Percentiles rank a stretch among this genome's conserved stretches.
phyloP scores from a whole-genome alignment of 2,113 vertebrate species.

The Scortum barcoo region DNA sequence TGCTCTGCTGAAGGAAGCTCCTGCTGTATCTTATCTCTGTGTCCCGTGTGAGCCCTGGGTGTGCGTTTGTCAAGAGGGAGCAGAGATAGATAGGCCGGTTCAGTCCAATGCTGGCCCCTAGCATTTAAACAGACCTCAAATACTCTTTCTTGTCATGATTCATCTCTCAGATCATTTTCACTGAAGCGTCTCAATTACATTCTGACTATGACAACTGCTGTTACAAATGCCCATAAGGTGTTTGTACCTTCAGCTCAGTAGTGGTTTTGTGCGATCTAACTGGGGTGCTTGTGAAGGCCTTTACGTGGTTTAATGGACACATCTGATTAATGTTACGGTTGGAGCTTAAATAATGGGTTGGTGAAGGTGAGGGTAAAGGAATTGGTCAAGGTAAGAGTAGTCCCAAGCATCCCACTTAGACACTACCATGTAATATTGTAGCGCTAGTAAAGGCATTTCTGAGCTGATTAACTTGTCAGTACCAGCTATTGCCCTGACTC shows the following conservation, averaged over 20 bases:
- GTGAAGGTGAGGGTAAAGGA: conserved; percentile 28
- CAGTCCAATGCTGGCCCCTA: conserved; percentile 65
- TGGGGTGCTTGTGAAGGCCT: conserved; percentile 60
- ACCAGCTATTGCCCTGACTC: conserved; percentile 36
- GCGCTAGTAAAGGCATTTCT: conserved; percentile 47
- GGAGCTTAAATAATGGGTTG: conserved; percentile 27
- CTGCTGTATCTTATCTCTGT: conserved; percentile 77
- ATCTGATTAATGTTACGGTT: conserved; percentile 6
- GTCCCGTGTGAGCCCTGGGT: conserved; percentile 54
- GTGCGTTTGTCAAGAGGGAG: conserved; percentile 64
- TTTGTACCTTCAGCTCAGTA: conserved; percentile 44
- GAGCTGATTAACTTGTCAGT: conserved; percentile 58
- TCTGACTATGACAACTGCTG: conserved; percentile 51
- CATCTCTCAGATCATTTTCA: conserved; percentile 64
- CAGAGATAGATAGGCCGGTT: conserved; percentile 74
- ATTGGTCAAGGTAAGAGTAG: conserved; percentile 48
- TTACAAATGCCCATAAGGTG: conserved; percentile 46
- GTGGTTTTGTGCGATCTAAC: conserved; percentile 42
- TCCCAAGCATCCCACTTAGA: conserved; percentile 65
- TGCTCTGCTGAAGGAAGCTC: conserved; percentile 75
- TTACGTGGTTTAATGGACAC: conserved; percentile 31
- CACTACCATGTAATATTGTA: conserved; percentile 15
- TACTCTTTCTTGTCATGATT: conserved; percentile 59
- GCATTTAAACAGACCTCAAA: conserved; percentile 62
- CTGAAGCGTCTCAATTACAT: conserved; percentile 56